Evolutionary conservation across 1,140 invertebrate genomes (phyloP).

Genomic region (Drosophila littoralis): DNA sequence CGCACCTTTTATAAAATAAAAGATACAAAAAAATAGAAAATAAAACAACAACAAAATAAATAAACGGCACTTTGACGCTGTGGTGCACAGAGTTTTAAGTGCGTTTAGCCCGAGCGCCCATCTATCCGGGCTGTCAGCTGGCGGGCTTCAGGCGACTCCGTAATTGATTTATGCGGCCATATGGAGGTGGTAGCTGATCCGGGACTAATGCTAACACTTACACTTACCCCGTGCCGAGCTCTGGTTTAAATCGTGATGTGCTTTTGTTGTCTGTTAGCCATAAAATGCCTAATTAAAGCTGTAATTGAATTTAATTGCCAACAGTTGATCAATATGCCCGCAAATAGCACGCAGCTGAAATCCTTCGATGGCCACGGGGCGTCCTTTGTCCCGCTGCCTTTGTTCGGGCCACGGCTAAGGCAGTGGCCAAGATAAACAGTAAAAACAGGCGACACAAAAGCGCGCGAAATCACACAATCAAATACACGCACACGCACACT

Average conservation of each 20-base stretch:
- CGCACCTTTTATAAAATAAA: conserved; percentile 42
- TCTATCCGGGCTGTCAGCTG: conserved; percentile 32
- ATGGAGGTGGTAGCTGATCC: conserved; percentile 11
- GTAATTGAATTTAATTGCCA: conserved; percentile 59
- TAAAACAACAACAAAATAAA: conserved; percentile 25
- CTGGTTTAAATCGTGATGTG: conserved; percentile 26
- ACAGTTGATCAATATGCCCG: conserved; percentile 64
- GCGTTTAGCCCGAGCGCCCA: conserved; percentile 6
- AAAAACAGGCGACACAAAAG: conserved; percentile 67
- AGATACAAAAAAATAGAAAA: conserved; percentile 19
- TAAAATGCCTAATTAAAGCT: conserved; percentile 74
- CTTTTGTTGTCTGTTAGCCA: conserved; percentile 71
- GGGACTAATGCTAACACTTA: background rate
- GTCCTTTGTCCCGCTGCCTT: conserved; percentile 32
- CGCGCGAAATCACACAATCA: conserved; percentile 73
- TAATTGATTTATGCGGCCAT: conserved; percentile 55
- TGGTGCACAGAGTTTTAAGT: background rate
- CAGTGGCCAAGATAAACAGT: conserved; percentile 49
- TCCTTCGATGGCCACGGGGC: conserved; percentile 15
- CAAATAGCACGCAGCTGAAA: conserved; percentile 61
- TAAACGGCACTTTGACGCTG: conserved; percentile 22
- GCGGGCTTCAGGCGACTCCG: conserved; percentile 16
- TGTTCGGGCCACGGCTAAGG: conserved; percentile 29
- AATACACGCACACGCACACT: conserved; percentile 25
- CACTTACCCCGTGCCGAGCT: conserved; percentile 51